Base-by-base conservation (phyloP, 2,888 invertebrate species). In the Sminthurinus aureus region DNA sequence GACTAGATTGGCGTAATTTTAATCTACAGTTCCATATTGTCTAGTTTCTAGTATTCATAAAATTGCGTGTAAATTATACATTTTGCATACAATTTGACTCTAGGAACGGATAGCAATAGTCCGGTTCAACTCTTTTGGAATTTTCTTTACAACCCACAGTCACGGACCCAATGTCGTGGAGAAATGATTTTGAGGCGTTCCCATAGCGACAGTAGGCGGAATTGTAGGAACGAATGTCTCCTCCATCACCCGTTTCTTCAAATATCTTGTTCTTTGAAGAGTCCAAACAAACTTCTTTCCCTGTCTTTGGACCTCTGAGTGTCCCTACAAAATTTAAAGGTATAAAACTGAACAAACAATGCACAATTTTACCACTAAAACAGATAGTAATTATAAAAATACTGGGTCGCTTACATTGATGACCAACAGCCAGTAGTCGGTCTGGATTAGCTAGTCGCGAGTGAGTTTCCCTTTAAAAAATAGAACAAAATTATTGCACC, bases 61-160 rank as follows among this genome's bases (percentile, higher is more conserved):
- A 58, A 58, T 58, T 58, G 18, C 18, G 58, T 58, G 58, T 58
- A 18, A 58, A 69, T 22, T 12, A 20, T 69, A 22, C n/a, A n/a
- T 15, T 51, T 20, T 18, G 15, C 67, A 12, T 79, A 67, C 79
- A 66, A 64, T 66, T 79, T 15, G 66, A 38, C 11, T 79, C 79
- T 38, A 79, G n/a, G 38, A 79, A 79, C 8, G 79, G 79, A 38
- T 79, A 79, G 50, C 79, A 79, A n/a, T 26, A 58, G 15, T 79
- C 67, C 22, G 79, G 79, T 22, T 66, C 79, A 3, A 79, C 18
- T 66, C 20, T 11, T 15, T 67, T 26, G 20, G 20, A 0, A 15
- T 67, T 38, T n/a, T 67, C 67, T 67, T 67, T 66, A 50, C 79
- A 79, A 38, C 79, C 79, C 8, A 26, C 38, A 20, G 79, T 26